A percentile compares a stretch with the other conserved stretches of the same genome.
Conservation (phyloP, 53 echinoderm and acorn worm genomes). For the Paracentrotus lividus region DNA sequence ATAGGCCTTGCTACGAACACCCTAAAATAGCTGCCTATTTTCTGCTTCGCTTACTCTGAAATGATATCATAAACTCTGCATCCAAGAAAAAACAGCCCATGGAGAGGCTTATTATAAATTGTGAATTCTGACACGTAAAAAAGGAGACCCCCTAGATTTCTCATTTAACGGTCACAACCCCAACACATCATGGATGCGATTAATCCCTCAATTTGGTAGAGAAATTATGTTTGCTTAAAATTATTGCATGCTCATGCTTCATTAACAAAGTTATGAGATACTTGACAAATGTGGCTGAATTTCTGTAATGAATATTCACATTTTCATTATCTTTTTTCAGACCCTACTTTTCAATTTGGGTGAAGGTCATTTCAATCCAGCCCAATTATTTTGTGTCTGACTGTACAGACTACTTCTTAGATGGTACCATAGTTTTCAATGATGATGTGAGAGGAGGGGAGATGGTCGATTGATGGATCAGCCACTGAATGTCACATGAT, state of each 20-base stretch:
- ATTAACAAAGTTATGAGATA: not conserved
- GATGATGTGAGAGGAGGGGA: not conserved
- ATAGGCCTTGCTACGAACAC: not conserved
- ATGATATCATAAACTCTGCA: not conserved
- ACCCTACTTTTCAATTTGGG: not conserved
- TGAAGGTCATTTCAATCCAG: not conserved
- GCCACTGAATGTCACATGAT: slow-evolving; percentile 17
- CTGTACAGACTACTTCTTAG: not conserved
- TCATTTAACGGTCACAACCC: slow-evolving; percentile 2
- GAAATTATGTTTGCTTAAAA: not conserved
- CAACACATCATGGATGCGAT: not conserved
- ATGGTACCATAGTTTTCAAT: not conserved
- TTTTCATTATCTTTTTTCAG: not conserved
- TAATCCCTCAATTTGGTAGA: not conserved
- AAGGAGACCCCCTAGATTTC: not conserved
- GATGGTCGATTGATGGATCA: not conserved
- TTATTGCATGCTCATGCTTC: not conserved
- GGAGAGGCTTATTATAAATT: not conserved
- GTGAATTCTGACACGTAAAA: not conserved
- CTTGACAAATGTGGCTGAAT: not conserved
- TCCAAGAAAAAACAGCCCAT: not conserved
- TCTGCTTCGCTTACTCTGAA: not conserved
- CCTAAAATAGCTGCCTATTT: slow-evolving; percentile 15
- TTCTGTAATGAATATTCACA: not conserved
- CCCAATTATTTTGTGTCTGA: not conserved